A percentile compares a stretch with the other conserved stretches of the same genome.
Conservation (phyloP, 1,140 invertebrate species). For the Paralvinella palmiformis region DNA sequence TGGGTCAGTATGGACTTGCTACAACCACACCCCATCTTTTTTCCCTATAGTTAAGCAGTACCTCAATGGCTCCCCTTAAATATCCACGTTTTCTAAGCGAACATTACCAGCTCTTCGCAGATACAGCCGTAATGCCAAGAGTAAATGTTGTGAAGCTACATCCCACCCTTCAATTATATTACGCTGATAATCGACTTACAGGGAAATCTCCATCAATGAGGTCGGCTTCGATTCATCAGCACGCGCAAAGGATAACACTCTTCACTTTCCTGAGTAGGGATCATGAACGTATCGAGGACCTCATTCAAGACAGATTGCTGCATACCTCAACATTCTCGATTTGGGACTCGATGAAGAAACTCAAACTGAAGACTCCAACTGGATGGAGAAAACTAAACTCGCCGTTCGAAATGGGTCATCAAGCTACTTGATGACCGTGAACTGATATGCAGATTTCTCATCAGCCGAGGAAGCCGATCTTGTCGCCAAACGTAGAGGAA, state of each 20-base stretch:
- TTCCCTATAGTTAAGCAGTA: no score
- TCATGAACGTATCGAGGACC: conserved; percentile 1
- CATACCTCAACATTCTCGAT: neutral
- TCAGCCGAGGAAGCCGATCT: no score
- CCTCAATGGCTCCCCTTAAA: no score
- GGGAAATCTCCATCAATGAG: neutral
- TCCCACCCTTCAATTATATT: neutral
- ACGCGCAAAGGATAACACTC: no score
- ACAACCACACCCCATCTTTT: no score
- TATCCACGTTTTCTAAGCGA: no score
- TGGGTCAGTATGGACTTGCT: no score
- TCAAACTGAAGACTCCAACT: neutral
- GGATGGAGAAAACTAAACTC: neutral
- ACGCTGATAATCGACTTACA: neutral
- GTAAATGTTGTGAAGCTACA: no score
- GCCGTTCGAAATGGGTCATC: neutral
- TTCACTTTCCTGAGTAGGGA: no score
- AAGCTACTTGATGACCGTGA: neutral
- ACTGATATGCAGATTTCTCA: conserved; percentile 3
- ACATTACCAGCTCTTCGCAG: no score
- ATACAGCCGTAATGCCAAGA: no score
- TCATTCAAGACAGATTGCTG: conserved; percentile 5
- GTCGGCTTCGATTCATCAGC: neutral
- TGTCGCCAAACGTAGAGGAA: no score
- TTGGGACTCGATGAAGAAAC: conserved; percentile 6